phyloP scores from a whole-genome alignment of 2,888 invertebrate genomes.

The Neoascia interrupta region DNA sequence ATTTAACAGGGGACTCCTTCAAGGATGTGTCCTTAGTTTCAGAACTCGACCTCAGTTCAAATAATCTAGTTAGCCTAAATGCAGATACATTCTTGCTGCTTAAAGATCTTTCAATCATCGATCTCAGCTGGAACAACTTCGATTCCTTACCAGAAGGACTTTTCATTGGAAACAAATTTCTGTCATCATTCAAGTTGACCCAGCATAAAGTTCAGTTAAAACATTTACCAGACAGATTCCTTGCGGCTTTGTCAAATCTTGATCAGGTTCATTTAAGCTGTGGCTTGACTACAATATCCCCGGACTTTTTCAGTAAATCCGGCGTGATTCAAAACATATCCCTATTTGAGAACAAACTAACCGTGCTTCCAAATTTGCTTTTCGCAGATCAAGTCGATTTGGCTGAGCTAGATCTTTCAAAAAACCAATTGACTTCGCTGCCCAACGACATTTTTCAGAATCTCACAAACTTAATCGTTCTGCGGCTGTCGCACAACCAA shows the following conservation, averaged over 20 bases:
- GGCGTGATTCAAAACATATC: slow-evolving; percentile 82
- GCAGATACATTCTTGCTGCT: slow-evolving; percentile 83
- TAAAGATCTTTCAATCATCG: slow-evolving; percentile 83
- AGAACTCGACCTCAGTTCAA: slow-evolving; percentile 85
- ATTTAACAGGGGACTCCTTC: slow-evolving; percentile 84
- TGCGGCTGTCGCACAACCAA: slow-evolving; percentile 85
- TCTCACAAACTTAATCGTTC: slow-evolving; percentile 81
- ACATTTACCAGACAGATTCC: slow-evolving; percentile 82
- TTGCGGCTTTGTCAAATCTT: slow-evolving; percentile 83
- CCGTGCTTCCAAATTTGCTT: slow-evolving; percentile 82
- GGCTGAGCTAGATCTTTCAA: slow-evolving; percentile 83
- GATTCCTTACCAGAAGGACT: slow-evolving; percentile 83
- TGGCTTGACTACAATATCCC: slow-evolving; percentile 82
- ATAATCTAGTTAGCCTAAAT: slow-evolving; percentile 83
- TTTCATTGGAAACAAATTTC: slow-evolving; percentile 81
- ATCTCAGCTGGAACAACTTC: slow-evolving; percentile 85
- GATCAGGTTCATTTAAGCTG: slow-evolving; percentile 82
- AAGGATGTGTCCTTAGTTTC: slow-evolving; percentile 83
- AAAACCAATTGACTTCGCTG: slow-evolving; percentile 83
- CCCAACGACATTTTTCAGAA: slow-evolving; percentile 83
- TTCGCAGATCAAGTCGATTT: slow-evolving; percentile 84
- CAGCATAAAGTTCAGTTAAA: slow-evolving; percentile 83
- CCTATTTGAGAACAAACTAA: slow-evolving; percentile 82
- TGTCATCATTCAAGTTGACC: slow-evolving; percentile 81
- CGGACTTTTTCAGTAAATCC: slow-evolving; percentile 84